phyloP scores from a whole-genome alignment of 2,888 invertebrate species.

The Caenorhabditis plicata region DNA sequence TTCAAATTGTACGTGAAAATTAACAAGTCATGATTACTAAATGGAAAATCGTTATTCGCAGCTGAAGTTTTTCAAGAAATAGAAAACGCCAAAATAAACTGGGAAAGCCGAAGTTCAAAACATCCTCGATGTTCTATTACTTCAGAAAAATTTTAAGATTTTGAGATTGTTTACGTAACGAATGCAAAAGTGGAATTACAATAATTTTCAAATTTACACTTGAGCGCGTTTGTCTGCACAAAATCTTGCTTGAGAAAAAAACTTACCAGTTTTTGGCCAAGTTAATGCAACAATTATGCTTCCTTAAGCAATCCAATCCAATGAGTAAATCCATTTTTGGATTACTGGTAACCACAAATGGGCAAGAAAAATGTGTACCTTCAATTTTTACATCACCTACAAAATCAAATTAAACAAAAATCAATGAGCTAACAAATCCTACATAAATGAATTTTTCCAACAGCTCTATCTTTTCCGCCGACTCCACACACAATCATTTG shows the following conservation, averaged over 20 bases:
- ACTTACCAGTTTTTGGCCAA: slow-evolving; percentile 75
- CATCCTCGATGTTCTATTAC: too few species aligned
- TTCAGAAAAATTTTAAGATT: too few species aligned
- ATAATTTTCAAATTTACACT: too few species aligned
- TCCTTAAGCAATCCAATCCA: slow-evolving; percentile 86
- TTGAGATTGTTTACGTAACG: too few species aligned
- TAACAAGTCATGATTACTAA: too few species aligned
- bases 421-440: slow-evolving; percentile 5
- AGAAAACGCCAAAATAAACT: background rate
- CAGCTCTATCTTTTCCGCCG: slow-evolving; percentile 91
- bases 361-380: slow-evolving; percentile 87
- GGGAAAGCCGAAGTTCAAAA: slow-evolving; percentile 9
- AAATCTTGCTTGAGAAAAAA: background rate
- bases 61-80: too few species aligned
- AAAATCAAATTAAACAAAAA: background rate
- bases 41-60: too few species aligned
- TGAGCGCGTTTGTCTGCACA: too few species aligned
- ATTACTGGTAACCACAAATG: slow-evolving; percentile 92
- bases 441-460: slow-evolving; percentile 92
- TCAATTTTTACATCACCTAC: slow-evolving; percentile 85
- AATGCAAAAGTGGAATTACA: too few species aligned
- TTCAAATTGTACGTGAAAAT: too few species aligned
- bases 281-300: slow-evolving; percentile 82
- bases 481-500: slow-evolving; percentile 95
- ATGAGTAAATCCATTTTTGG: slow-evolving; percentile 98